Evolutionary conservation across 2,888 invertebrate species (phyloP).

Genomic region (Limnephilus auricula): DNA sequence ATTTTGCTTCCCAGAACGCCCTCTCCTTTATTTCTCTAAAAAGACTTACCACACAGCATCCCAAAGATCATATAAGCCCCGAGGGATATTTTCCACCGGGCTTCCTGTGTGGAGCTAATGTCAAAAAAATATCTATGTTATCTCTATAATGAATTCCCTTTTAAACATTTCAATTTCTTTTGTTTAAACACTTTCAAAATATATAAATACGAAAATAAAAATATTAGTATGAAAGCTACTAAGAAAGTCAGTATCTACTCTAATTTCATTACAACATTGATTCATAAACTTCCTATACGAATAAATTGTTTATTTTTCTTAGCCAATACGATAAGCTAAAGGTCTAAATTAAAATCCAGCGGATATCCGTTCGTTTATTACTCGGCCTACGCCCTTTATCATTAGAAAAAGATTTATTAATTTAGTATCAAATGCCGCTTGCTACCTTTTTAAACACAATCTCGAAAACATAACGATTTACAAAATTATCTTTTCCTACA

Average conservation of each 20-base stretch:
- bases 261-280: background rate
- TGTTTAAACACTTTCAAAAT: no score
- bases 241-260: background rate
- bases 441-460: background rate
- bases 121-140: no score
- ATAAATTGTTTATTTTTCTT: background rate
- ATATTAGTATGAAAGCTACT: background rate
- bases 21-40: no score
- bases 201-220: background rate
- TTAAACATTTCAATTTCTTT: no score
- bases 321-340: background rate
- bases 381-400: no score
- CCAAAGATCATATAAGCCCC: no score
- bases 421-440: background rate
- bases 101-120: no score
- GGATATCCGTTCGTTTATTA: background rate
- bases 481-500: background rate
- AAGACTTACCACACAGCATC: no score
- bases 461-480: background rate
- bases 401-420: no score
- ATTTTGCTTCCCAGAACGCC: no score
- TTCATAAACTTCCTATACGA: background rate
- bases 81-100: no score
- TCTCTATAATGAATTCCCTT: no score
- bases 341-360: background rate